Conservation (phyloP, 2,797 vertebrate species). For the Carcharodon carcharias region DNA sequence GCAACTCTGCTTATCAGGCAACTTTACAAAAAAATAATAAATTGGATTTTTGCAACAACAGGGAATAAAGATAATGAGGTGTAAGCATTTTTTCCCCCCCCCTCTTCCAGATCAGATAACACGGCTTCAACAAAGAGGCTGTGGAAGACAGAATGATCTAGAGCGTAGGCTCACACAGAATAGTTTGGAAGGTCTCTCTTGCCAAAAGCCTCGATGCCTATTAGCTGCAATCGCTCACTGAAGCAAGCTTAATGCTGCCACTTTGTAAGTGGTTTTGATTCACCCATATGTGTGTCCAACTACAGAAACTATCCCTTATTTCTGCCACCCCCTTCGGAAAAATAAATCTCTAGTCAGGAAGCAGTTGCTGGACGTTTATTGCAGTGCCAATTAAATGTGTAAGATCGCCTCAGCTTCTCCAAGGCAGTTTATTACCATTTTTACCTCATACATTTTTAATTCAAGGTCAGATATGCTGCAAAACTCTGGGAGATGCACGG, state of each 20-base stretch:
- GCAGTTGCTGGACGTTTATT: not conserved
- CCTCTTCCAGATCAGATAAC: not conserved
- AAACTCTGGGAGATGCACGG: not conserved
- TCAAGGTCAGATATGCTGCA: not conserved
- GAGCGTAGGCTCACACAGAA: not conserved
- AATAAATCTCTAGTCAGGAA: not conserved
- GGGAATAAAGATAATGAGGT: conserved; percentile 10
- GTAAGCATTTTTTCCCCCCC: not conserved
- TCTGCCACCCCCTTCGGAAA: not conserved
- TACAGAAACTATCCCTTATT: not conserved
- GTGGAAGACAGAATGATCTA: not conserved
- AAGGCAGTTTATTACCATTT: not conserved
- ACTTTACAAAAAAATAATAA: not conserved
- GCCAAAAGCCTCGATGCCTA: not conserved
- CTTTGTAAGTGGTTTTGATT: not conserved
- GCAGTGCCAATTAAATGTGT: not conserved
- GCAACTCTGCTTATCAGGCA: not conserved
- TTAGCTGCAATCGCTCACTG: not conserved
- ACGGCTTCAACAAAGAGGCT: not conserved
- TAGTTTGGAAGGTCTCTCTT: not conserved
- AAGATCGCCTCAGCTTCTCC: not conserved
- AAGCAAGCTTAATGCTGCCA: not conserved
- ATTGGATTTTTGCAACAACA: not conserved
- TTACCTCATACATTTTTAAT: not conserved
- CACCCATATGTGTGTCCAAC: not conserved